These are phyloP conservation scores for Sphecodes monilicornis DNA, from an alignment of 2,888 invertebrate genomes.

Conservation along the genomic window DNA sequence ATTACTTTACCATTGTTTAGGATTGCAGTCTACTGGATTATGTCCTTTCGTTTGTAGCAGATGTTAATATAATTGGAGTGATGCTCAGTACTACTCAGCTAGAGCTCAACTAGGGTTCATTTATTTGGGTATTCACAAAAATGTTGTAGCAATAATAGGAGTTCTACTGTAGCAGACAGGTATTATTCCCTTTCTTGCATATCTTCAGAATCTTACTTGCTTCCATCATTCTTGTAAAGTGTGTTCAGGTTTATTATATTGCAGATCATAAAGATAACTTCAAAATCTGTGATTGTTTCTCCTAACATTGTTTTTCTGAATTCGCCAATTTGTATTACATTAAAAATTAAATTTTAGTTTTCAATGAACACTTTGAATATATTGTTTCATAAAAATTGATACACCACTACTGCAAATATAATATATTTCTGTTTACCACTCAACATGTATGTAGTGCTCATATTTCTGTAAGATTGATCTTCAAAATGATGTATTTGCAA, in stretches of 20 bases:
- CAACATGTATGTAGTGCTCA: background rate
- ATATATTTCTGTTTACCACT: background rate
- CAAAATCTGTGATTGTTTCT: background rate
- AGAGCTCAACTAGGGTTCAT: background rate
- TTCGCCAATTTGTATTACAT: background rate
- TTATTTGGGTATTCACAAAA: background rate
- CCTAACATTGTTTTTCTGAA: background rate
- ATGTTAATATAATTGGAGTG: background rate
- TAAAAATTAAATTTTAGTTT: background rate
- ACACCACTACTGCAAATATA: background rate
- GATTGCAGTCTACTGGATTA: background rate
- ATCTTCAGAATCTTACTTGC: constrained; percentile 38
- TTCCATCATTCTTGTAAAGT: constrained; percentile 48
- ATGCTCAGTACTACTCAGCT: background rate
- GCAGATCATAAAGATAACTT: background rate
- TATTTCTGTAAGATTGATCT: constrained; percentile 22
- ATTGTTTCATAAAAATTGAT: background rate
- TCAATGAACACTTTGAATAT: background rate
- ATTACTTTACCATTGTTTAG: background rate
- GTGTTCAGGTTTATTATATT: constrained; percentile 29
- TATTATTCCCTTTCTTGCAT: constrained; percentile 37
- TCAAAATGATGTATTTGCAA: background rate
- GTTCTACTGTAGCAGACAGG: constrained; percentile 16
- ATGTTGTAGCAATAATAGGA: background rate
- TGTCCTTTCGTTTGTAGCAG: background rate